Base-by-base conservation (phyloP, 2,888 invertebrate genomes). In the Limnephilus lunatus region DNA sequence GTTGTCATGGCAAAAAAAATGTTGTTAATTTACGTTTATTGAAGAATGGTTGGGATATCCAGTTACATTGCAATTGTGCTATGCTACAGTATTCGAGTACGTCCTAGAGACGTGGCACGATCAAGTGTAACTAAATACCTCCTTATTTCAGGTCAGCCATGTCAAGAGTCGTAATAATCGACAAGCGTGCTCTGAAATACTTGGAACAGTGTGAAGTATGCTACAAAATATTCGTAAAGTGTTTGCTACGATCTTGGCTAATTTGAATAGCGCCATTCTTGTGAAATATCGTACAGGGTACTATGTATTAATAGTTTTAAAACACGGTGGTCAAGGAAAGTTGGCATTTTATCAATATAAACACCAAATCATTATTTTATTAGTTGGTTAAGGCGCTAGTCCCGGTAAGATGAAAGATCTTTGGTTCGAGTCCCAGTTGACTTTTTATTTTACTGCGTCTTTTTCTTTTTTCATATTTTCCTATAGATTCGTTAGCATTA, bases 41-140 rank as follows among this genome's bases (percentile, higher is more conserved):
- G 53, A 53, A 53, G 53, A 53, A 53, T 68, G 25, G 25, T 68
- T 68, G 25, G 68, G 2, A n/a, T 68, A 25, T 68, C 68, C 25
- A 68, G 68, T 68, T 68, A 68, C 68, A 68, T 68, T 68, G 25
- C 25, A 68, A 68, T 25, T n/a, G 68, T 68, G 68, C 68, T n/a
- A 68, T 68, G 68, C 68, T 68, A 68, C 68, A 68, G 25, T 68
- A 68, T 9, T 68, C 9, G 9, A 68, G 68, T 68, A 25, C 68
- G 68, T 2, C 25, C 68, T 68, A 68, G 68, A 68, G 68, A n/a
- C 68, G 25, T 68, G 68, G 68, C 68, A 68, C 68, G 68, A 68
- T 68, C 68, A 68, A 68, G 68, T 68, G 68, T 68, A 68, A 68
- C 68, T 68, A 68, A 68, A 68, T n/a, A 68, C 68, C 68, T 68